phyloP scores from a whole-genome alignment of 2,113 vertebrate species.

The Cynoglossus semilaevis region DNA sequence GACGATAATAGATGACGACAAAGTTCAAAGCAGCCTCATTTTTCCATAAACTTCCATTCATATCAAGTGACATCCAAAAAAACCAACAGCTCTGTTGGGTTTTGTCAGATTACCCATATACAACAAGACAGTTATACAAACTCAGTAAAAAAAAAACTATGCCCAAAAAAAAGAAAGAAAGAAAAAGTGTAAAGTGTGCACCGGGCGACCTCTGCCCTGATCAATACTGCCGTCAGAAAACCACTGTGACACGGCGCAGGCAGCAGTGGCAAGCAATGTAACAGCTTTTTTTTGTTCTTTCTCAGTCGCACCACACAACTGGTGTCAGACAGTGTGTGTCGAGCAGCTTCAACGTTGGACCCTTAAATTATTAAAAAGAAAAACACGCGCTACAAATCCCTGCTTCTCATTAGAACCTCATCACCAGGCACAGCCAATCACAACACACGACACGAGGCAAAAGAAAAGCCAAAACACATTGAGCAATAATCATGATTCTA shows the following conservation, averaged over 20 bases:
- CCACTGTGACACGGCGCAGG: constrained; percentile 21
- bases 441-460: constrained; percentile 40
- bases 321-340: constrained; percentile 26
- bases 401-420: constrained; percentile 25
- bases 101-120: too few relatives aligned
- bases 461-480: constrained; percentile 46
- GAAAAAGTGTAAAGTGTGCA: constrained; percentile 13
- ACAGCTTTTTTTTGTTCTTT: constrained; percentile 22
- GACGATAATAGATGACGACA: too few relatives aligned
- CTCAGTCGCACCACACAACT: constrained; percentile 2
- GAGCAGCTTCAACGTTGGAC: constrained; percentile 30
- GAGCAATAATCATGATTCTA: constrained; percentile 38
- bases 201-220: constrained; percentile 14
- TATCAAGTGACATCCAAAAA: too few relatives aligned
- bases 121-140: too few relatives aligned
- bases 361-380: constrained; percentile 13
- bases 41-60: too few relatives aligned
- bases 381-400: constrained; percentile 25
- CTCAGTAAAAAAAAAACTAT: too few relatives aligned
- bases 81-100: too few relatives aligned
- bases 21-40: too few relatives aligned
- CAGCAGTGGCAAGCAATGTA: constrained; percentile 22
- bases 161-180: neutral
- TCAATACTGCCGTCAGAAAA: constrained; percentile 7
- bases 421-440: constrained; percentile 44